A percentile compares a stretch with the other conserved stretches of the same genome.
Evolutionary conservation across 2,113 vertebrate genomes (phyloP).

Genomic region (Notiomystis cincta): DNA sequence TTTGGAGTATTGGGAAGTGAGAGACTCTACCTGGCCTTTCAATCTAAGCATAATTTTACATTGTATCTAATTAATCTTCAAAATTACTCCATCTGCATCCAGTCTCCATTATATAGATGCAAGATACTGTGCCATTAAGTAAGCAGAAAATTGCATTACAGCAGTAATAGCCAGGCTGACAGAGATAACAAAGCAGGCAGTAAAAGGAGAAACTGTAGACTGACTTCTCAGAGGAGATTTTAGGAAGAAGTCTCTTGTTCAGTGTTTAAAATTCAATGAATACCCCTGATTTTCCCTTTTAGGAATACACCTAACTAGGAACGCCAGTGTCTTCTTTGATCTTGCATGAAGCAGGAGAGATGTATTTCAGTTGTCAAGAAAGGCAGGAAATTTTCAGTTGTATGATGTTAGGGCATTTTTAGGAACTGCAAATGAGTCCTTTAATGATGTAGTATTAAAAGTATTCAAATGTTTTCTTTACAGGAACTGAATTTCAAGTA

Average conservation of each 20-base stretch:
- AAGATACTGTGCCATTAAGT: neutral
- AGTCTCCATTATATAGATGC: neutral
- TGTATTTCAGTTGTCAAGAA: neutral
- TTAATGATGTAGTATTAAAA: neutral
- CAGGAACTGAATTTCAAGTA: neutral
- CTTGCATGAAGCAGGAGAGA: neutral
- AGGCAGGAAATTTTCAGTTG: neutral
- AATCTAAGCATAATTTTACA: neutral
- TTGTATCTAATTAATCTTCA: neutral
- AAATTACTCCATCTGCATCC: neutral
- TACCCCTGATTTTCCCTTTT: neutral
- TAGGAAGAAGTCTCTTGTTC: neutral
- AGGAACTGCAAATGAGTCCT: neutral
- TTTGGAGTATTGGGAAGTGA: neutral
- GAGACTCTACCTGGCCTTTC: neutral
- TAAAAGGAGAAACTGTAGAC: neutral
- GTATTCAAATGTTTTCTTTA: neutral
- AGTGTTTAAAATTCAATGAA: neutral
- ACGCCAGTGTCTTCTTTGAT: neutral
- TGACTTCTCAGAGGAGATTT: neutral
- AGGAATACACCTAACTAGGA: neutral
- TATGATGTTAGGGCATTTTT: neutral
- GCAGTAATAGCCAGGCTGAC: neutral
- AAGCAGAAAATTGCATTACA: slow-evolving; percentile 25
- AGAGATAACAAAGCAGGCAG: neutral